Evolutionary conservation across 2,888 invertebrate genomes (phyloP).

Genomic region (Agrypnus murinus): DNA sequence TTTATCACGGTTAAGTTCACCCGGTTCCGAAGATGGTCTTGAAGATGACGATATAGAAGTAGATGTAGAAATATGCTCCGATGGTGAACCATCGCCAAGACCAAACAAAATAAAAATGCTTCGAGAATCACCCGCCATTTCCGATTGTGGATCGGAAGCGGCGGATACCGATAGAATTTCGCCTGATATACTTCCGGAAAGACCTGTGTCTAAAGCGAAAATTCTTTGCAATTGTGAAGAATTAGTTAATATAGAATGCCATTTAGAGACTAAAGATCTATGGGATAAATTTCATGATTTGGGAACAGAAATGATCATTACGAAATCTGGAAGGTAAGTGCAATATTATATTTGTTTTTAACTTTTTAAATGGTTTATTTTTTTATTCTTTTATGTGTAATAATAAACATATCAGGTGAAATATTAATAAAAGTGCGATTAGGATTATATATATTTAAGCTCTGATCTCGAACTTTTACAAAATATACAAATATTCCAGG

Average conservation of each 20-base stretch:
- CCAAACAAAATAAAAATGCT: conserved; percentile 58
- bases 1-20: conserved; percentile 68
- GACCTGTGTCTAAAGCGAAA: conserved; percentile 66
- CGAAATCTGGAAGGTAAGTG: conserved; percentile 85
- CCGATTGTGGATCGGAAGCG: conserved; percentile 69
- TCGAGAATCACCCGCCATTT: conserved; percentile 65
- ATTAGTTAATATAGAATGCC: conserved; percentile 79
- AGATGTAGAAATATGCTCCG: conserved; percentile 77
- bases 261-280: conserved; percentile 86
- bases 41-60: conserved; percentile 75
- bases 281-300: conserved; percentile 88
- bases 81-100: conserved; percentile 71
- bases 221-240: conserved; percentile 79
- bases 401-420: no score
- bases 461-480: no score
- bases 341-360: neutral
- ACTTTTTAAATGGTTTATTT: no score
- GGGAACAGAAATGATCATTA: conserved; percentile 91
- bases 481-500: no score
- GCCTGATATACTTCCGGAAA: conserved; percentile 67
- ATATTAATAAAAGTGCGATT: no score
- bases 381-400: no score
- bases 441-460: no score
- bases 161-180: conserved; percentile 68
- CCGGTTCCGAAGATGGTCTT: conserved; percentile 71